These are phyloP conservation scores for Drosophila trapezifrons DNA, from an alignment of 1,140 invertebrate genomes.

Conservation along the genomic window DNA sequence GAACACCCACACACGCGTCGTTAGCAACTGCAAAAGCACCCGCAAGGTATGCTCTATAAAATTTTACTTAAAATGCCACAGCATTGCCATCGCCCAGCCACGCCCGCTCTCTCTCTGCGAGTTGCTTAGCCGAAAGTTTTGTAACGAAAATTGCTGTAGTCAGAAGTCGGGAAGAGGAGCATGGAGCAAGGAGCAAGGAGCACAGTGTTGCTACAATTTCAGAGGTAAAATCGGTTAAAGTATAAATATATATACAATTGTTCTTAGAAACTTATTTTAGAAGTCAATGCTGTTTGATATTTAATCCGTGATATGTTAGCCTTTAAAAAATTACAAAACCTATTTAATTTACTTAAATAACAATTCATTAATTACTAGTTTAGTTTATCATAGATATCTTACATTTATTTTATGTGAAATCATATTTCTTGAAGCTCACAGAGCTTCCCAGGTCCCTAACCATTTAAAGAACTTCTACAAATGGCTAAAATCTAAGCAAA, in stretches of 20 bases:
- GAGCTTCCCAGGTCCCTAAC: no score
- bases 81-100: slow-evolving; percentile 55
- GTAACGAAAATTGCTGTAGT: slow-evolving; percentile 60
- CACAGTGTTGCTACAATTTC: neutral
- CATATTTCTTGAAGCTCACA: no score
- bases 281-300: no score
- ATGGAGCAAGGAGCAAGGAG: slow-evolving; percentile 9
- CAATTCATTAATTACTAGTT: no score
- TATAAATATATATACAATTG: neutral
- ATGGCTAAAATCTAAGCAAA: neutral
- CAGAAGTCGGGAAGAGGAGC: slow-evolving; percentile 29
- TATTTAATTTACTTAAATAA: no score
- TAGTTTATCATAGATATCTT: no score
- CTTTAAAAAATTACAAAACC: no score
- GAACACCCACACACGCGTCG: slow-evolving; percentile 12
- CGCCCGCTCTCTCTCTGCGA: slow-evolving; percentile 53
- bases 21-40: slow-evolving; percentile 42
- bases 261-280: no score
- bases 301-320: no score
- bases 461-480: neutral
- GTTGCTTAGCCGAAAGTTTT: slow-evolving; percentile 55
- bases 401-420: no score
- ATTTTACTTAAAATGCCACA: slow-evolving; percentile 79
- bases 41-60: slow-evolving; percentile 75
- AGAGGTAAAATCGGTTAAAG: neutral